phyloP scores from a whole-genome alignment of 1,140 invertebrate species.

The Temnothorax curvispinosus region DNA sequence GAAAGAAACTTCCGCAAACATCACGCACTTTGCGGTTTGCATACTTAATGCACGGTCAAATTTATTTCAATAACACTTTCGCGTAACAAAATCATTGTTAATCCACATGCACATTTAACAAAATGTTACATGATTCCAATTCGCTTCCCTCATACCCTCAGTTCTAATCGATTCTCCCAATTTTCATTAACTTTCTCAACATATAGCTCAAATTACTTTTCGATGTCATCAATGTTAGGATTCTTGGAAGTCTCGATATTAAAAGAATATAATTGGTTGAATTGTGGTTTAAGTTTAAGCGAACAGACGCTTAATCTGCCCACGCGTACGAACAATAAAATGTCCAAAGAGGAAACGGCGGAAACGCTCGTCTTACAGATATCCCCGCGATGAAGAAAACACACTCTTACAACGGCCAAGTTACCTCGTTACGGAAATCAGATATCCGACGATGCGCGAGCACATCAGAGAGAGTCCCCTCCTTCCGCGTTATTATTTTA shows the following conservation, averaged over 20 bases:
- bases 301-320: background rate
- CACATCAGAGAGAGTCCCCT: slow-evolving; percentile 6
- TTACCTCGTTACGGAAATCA: slow-evolving; percentile 77
- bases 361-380: slow-evolving; percentile 1
- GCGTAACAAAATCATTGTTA: background rate
- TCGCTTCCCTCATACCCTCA: background rate
- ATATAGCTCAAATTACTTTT: background rate
- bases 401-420: slow-evolving; percentile 17
- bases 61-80: background rate
- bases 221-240: background rate
- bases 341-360: background rate
- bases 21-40: background rate
- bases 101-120: background rate
- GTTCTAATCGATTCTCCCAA: background rate
- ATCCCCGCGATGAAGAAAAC: slow-evolving; percentile 27
- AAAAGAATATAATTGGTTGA: background rate
- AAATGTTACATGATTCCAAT: background rate
- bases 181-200: background rate
- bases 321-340: background rate
- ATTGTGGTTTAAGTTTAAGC: background rate
- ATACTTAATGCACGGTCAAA: background rate
- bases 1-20: slow-evolving; percentile 18
- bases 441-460: slow-evolving; percentile 76
- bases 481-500: slow-evolving; percentile 65
- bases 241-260: background rate